Evolutionary conservation across 2,113 vertebrate species (phyloP).

Genomic region (Cygnus buccinator): DNA sequence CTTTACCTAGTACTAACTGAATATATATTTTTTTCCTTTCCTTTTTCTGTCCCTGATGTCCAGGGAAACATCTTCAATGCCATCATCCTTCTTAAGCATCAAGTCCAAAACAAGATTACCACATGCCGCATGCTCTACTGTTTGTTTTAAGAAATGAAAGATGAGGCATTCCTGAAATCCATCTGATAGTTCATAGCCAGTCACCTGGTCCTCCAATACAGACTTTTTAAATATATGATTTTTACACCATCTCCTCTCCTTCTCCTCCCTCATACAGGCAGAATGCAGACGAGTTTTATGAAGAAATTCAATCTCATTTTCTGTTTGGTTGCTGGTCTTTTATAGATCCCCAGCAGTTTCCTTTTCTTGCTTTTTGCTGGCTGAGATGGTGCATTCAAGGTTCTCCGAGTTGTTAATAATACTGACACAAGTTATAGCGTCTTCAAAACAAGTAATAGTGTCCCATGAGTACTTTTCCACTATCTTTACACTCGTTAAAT

Average conservation of each 20-base stretch:
- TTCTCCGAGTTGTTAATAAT: background rate
- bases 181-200: background rate
- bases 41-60: background rate
- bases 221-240: background rate
- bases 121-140: background rate
- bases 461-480: background rate
- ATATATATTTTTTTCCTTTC: background rate
- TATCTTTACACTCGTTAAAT: background rate
- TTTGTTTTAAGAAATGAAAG: background rate
- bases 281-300: background rate
- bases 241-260: background rate
- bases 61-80: background rate
- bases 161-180: background rate
- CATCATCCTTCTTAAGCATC: background rate
- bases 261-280: background rate
- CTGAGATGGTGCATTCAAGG: background rate
- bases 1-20: background rate
- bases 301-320: background rate
- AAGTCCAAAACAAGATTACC: background rate
- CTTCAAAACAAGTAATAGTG: background rate
- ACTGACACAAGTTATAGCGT: background rate
- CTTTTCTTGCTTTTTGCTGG: background rate
- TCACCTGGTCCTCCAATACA: background rate
- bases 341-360: background rate
- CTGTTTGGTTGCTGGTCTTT: background rate